phyloP scores from a whole-genome alignment of 2,113 vertebrate genomes.

The Prietella phreatophila region DNA sequence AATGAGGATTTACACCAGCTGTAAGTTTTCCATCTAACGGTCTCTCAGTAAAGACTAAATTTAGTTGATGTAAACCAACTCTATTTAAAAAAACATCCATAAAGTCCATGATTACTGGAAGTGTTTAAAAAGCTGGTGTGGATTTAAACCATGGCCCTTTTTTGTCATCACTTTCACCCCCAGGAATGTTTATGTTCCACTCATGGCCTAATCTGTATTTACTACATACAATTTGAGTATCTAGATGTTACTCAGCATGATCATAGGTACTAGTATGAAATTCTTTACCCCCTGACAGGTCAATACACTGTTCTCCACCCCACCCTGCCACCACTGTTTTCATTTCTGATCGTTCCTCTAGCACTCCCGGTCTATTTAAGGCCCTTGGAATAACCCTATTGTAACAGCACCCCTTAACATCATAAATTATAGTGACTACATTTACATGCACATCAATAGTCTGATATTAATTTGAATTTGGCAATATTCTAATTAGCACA shows the following conservation, averaged over 20 bases:
- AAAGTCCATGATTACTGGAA: not conserved
- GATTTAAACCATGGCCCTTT: not conserved
- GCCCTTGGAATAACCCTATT: no score
- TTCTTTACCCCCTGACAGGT: not conserved
- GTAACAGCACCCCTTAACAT: no score
- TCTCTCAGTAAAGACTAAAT: not conserved
- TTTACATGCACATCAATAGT: no score
- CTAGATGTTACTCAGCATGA: not conserved
- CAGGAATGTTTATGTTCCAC: not conserved
- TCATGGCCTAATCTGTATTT: not conserved
- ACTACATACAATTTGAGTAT: no score
- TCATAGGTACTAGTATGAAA: not conserved
- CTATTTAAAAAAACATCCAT: not conserved
- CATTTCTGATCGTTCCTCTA: no score
- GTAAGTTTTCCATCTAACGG: not conserved
- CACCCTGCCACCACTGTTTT: not conserved
- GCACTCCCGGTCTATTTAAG: no score
- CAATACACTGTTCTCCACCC: not conserved
- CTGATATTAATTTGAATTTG: no score
- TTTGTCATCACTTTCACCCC: not conserved
- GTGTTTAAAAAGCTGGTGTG: not conserved
- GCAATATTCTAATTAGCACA: no score
- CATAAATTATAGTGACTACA: not conserved
- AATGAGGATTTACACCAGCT: not conserved
- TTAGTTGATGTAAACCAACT: not conserved